Conservation (phyloP, 2,888 invertebrate species). For the Xestia sexstrigata region DNA sequence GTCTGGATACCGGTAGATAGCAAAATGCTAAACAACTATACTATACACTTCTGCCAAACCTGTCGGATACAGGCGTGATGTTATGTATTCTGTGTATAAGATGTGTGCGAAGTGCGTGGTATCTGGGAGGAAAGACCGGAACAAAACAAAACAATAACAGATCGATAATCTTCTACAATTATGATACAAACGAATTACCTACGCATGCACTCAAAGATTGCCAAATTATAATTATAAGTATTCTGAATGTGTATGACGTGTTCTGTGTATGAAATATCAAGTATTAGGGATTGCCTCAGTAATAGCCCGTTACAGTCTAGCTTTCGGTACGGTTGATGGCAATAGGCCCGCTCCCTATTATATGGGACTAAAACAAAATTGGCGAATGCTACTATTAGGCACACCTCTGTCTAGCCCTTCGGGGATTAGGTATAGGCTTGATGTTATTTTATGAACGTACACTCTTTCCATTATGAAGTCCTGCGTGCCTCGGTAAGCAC, state of each 20-base stretch:
- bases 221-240: not conserved
- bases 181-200: not conserved
- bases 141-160: not conserved
- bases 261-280: not conserved
- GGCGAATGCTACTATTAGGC: too few relatives aligned
- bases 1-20: too few relatives aligned
- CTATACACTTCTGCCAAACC: too few relatives aligned
- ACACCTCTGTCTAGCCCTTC: not conserved
- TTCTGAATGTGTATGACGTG: not conserved
- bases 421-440: too few relatives aligned
- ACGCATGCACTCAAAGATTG: not conserved
- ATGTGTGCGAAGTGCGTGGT: not conserved
- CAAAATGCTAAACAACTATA: too few relatives aligned
- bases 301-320: not conserved
- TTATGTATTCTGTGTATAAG: not conserved
- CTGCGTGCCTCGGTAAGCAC: too few relatives aligned
- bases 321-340: not conserved
- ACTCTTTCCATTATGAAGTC: too few relatives aligned
- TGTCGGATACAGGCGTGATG: not conserved
- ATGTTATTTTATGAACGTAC: too few relatives aligned
- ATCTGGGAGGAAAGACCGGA: conserved; percentile 1
- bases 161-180: not conserved
- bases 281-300: not conserved
- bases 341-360: too few relatives aligned
- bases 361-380: too few relatives aligned